These are phyloP conservation scores for Rhamnusium bicolor DNA, from an alignment of 2,888 invertebrate species.

Conservation along the genomic window DNA sequence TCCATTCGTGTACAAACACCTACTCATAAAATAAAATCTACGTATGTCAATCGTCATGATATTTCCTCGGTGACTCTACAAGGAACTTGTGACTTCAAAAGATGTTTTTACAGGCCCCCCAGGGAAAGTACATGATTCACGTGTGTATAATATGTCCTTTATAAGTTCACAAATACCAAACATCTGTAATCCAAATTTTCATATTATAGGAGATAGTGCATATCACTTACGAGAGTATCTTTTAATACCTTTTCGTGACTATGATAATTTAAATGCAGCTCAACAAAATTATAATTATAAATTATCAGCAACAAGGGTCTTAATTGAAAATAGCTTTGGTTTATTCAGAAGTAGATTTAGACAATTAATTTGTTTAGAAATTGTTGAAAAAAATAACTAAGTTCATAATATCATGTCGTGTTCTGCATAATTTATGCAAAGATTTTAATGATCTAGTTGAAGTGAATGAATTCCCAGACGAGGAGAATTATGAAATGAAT, in stretches of 20 bases:
- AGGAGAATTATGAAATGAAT: no score
- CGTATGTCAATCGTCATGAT: slow-evolving; percentile 61
- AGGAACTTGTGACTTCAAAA: slow-evolving; percentile 59
- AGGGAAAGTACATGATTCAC: slow-evolving; percentile 59
- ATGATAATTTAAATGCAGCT: slow-evolving; percentile 52
- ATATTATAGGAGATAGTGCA: slow-evolving; percentile 57
- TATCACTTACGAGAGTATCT: slow-evolving; percentile 53
- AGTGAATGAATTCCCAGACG: background rate
- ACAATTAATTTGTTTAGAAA: slow-evolving; percentile 39
- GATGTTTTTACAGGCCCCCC: slow-evolving; percentile 60
- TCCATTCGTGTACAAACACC: slow-evolving; percentile 56
- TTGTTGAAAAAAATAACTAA: slow-evolving; percentile 1
- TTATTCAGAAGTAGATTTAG: slow-evolving; percentile 55
- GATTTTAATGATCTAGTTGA: slow-evolving; percentile 1
- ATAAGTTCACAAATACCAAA: slow-evolving; percentile 35
- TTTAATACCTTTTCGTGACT: slow-evolving; percentile 57
- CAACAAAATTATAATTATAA: slow-evolving; percentile 57
- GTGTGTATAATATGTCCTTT: slow-evolving; percentile 54
- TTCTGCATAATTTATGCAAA: background rate
- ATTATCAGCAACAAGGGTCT: slow-evolving; percentile 54
- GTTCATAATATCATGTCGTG: background rate
- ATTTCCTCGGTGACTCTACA: slow-evolving; percentile 56
- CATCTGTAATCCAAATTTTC: slow-evolving; percentile 48
- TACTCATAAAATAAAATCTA: slow-evolving; percentile 59
- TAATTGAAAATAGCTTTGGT: slow-evolving; percentile 62